Conservation (phyloP, 2,113 vertebrate genomes). For the Gopherus flavomarginatus region DNA sequence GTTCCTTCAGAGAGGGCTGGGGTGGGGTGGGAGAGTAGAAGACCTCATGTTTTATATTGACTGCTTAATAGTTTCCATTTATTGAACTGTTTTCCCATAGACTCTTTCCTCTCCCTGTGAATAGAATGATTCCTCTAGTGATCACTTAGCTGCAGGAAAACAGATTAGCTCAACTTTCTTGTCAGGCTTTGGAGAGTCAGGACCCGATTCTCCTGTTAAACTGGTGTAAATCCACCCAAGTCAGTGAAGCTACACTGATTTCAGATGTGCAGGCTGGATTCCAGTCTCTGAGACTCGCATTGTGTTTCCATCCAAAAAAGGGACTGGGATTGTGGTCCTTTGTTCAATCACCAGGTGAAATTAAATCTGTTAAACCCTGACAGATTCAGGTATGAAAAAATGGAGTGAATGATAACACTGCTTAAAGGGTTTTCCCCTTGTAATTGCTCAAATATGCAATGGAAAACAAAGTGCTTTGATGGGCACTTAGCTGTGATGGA, state of each 20-base stretch:
- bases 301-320: not conserved
- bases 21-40: not conserved
- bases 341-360: not conserved
- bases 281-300: not conserved
- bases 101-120: not conserved
- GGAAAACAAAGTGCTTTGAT: not conserved
- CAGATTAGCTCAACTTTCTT: not conserved
- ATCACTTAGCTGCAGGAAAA: not conserved
- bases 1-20: not conserved
- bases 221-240: not conserved
- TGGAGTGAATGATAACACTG: fast-evolving
- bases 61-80: not conserved
- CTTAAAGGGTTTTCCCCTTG: fast-evolving
- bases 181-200: not conserved
- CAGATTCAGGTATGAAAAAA: not conserved
- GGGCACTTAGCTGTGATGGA: not conserved
- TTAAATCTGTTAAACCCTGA: not conserved
- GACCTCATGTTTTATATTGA: fast-evolving
- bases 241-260: not conserved
- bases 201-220: not conserved
- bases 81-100: not conserved
- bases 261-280: not conserved
- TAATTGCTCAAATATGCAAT: constrained; percentile 1
- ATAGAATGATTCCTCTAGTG: not conserved
- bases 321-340: not conserved